Evolutionary conservation across 2,888 invertebrate species (phyloP).

Genomic region (Stramonita haemastoma): DNA sequence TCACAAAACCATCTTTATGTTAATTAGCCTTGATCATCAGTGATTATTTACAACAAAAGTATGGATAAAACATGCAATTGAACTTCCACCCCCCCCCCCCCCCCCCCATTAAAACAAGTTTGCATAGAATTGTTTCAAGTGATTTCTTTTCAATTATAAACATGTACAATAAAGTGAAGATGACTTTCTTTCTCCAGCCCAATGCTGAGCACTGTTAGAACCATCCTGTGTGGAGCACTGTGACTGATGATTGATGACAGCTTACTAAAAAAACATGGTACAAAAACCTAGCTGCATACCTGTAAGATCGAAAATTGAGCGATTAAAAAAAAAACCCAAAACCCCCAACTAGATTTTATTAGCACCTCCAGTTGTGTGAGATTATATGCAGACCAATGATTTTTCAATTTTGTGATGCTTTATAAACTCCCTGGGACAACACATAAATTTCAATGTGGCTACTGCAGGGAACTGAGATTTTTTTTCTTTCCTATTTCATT

Average conservation of each 20-base stretch:
- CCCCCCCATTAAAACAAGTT: not conserved
- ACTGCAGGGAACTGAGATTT: too few relatives aligned
- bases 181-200: too few relatives aligned
- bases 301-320: not conserved
- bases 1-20: not conserved
- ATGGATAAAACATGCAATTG: not conserved
- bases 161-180: too few relatives aligned
- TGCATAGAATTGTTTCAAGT: not conserved
- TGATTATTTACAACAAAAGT: not conserved
- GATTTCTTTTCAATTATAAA: not conserved
- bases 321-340: not conserved
- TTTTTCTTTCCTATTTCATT: too few relatives aligned
- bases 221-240: too few relatives aligned
- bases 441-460: not conserved
- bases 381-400: not conserved
- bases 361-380: not conserved
- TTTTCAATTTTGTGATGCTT: not conserved
- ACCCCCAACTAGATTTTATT: not conserved
- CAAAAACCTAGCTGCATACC: too few relatives aligned
- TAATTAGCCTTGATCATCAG: not conserved
- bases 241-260: too few relatives aligned
- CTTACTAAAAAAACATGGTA: too few relatives aligned
- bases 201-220: too few relatives aligned
- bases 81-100: too few relatives aligned
- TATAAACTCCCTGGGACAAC: not conserved